These are phyloP conservation scores for Drosophila ogumai DNA, from an alignment of 1,140 invertebrate genomes.

Conservation along the genomic window DNA sequence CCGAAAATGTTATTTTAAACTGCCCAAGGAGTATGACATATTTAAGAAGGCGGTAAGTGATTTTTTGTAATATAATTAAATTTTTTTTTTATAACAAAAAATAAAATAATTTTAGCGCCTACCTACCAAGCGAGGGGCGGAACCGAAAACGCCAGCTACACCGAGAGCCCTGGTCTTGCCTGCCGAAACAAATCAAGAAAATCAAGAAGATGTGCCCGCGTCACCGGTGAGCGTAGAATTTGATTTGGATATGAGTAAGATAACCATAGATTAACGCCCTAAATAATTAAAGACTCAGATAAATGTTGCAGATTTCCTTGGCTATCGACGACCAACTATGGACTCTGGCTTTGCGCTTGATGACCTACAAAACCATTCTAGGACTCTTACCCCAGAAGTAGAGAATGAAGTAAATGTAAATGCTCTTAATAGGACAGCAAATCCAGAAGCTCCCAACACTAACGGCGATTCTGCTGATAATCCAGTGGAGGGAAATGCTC, in stretches of 20 bases:
- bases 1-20: constrained; percentile 32
- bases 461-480: neutral
- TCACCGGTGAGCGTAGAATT: constrained; percentile 53
- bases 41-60: constrained; percentile 54
- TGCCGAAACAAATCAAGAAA: neutral
- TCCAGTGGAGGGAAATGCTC: neutral
- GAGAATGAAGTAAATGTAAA: constrained; percentile 8
- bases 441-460: too few relatives aligned
- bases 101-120: constrained; percentile 35
- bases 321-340: constrained; percentile 47
- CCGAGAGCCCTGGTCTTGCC: neutral
- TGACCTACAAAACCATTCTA: constrained; percentile 15
- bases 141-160: neutral
- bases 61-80: too few relatives aligned
- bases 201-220: neutral
- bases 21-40: constrained; percentile 37
- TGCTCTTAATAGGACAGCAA: too few relatives aligned
- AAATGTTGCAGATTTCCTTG: constrained; percentile 47
- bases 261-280: too few relatives aligned
- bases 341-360: constrained; percentile 66
- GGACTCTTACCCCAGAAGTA: constrained; percentile 6
- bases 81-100: too few relatives aligned
- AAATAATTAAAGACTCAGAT: neutral
- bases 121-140: constrained; percentile 13
- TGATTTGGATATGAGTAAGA: constrained; percentile 45